A percentile compares a stretch with the other conserved stretches of the same genome.
phyloP scores from a whole-genome alignment of 2,888 invertebrate species.

The Cephalotes varians region DNA sequence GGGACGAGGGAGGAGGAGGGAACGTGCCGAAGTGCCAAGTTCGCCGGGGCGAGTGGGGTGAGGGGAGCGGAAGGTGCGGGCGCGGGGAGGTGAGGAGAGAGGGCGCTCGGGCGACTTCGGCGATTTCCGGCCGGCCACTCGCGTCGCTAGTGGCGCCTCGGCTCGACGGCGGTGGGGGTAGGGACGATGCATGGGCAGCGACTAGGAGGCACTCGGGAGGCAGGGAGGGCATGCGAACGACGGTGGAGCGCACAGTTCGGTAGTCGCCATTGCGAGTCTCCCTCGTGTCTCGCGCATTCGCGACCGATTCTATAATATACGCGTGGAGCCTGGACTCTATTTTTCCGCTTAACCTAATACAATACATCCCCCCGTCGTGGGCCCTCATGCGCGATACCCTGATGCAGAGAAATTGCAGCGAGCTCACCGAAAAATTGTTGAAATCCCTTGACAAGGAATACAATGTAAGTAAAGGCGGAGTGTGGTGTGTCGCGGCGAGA shows the following conservation, averaged over 20 bases:
- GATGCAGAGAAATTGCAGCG: slow-evolving; percentile 88
- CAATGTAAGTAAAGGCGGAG: slow-evolving; percentile 93
- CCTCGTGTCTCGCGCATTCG: slow-evolving; percentile 82
- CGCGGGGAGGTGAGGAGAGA: slow-evolving; percentile 34
- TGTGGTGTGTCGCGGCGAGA: slow-evolving; percentile 57
- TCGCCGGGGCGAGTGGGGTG: neutral
- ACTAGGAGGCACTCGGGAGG: slow-evolving; percentile 84
- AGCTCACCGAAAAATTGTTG: slow-evolving; percentile 98
- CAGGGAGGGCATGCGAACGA: slow-evolving; percentile 83
- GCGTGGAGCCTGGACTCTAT: slow-evolving; percentile 74
- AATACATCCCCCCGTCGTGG: slow-evolving; percentile 78
- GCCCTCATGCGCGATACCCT: slow-evolving; percentile 85
- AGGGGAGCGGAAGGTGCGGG: too few species aligned
- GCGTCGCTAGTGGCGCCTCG: slow-evolving; percentile 78
- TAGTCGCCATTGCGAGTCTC: slow-evolving; percentile 86
- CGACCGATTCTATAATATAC: slow-evolving; percentile 75
- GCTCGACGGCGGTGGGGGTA: slow-evolving; percentile 76
- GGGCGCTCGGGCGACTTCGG: slow-evolving; percentile 63
- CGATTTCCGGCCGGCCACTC: slow-evolving; percentile 72
- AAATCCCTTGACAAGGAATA: slow-evolving; percentile 98
- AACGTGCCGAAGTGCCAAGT: neutral
- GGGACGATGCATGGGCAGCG: slow-evolving; percentile 79
- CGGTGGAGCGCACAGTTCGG: slow-evolving; percentile 83
- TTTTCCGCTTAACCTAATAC: slow-evolving; percentile 76
- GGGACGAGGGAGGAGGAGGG: neutral